Base-by-base conservation (phyloP, 2,888 invertebrate genomes). In the Ectemnius continuus region DNA sequence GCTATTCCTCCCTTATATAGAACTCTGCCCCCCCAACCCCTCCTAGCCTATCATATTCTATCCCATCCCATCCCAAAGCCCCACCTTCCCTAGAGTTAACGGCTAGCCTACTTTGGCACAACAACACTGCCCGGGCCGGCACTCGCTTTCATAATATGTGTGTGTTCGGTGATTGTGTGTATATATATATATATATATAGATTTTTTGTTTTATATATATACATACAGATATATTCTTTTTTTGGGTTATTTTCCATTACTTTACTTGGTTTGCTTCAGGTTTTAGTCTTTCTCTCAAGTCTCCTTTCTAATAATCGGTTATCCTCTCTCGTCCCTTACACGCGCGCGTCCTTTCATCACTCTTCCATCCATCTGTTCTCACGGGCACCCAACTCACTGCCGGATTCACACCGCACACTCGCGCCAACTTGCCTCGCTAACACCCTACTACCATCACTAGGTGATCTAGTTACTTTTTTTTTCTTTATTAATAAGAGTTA, bases 21-120 rank as follows among this genome's bases (percentile, higher is more conserved):
- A 69, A 63, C n/a, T n/a, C 3, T n/a, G n/a, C n/a, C 20, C 16
- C 14, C 56, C n/a, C 48, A n/a, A 14, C 64, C 57, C 70, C 68
- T n/a, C n/a, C n/a, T n/a, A n/a, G n/a, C 64, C 66, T 70, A 23
- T 23, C 23, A 23, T 23, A 71, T 67, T 76, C 28, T 57, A 16
- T 61, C 23, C 74, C 61, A 60, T 45, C 59, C 52, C 67, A 67
- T n/a, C n/a, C n/a, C n/a, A n/a, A n/a, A 61, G 68, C 20, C 71
- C 61, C 69, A 64, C 63, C 28, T 72, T 4, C 36, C 59, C 58
- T 76, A 70, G 70, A 78, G 72, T 80, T 78, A 86, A 84, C 73
- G 83, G 84, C 79, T 87, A 89, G 87, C 86, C 86, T 88, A 89
- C 84, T 90, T 91, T 91, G 90, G 90, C 90, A 91, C 90, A 90